Conservation (phyloP, 2,888 invertebrate genomes). For the Lasioglossum figueresi region DNA sequence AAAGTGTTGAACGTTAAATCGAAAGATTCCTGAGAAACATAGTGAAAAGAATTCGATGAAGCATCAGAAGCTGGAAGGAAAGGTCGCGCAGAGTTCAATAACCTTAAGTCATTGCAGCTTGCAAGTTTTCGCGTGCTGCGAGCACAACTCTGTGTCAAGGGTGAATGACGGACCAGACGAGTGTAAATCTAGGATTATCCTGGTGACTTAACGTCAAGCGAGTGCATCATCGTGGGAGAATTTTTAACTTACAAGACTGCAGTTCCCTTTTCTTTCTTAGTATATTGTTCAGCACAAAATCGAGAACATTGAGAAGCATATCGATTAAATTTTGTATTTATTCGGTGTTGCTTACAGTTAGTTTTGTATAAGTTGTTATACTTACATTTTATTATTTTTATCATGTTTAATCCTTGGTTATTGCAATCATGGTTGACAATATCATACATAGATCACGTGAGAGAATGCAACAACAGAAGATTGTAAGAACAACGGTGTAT, state of each 20-base stretch:
- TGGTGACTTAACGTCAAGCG: slow-evolving; percentile 32
- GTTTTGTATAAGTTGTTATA: not conserved
- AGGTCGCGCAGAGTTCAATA: slow-evolving; percentile 35
- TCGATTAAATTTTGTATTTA: not conserved
- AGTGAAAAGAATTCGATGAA: no score
- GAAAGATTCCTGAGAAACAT: slow-evolving; percentile 3
- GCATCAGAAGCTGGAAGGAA: not conserved
- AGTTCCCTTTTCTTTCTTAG: not conserved
- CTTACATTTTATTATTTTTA: not conserved
- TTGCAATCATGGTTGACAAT: no score
- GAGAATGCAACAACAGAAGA: no score
- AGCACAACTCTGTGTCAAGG: slow-evolving; percentile 7
- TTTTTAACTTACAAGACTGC: slow-evolving; percentile 23
- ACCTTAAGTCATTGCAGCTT: slow-evolving; percentile 8
- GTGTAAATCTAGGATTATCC: slow-evolving; percentile 56
- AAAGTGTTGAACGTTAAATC: slow-evolving; percentile 5
- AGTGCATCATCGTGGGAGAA: slow-evolving; percentile 18
- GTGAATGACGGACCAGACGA: slow-evolving; percentile 34
- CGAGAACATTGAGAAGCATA: not conserved
- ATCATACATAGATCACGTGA: no score
- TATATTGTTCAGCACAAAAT: not conserved
- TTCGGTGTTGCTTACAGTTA: not conserved
- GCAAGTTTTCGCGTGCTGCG: slow-evolving; percentile 10
- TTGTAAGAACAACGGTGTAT: no score
- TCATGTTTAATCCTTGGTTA: no score